Conservation (phyloP, 2,888 invertebrate species). For the Fragum sueziense region DNA sequence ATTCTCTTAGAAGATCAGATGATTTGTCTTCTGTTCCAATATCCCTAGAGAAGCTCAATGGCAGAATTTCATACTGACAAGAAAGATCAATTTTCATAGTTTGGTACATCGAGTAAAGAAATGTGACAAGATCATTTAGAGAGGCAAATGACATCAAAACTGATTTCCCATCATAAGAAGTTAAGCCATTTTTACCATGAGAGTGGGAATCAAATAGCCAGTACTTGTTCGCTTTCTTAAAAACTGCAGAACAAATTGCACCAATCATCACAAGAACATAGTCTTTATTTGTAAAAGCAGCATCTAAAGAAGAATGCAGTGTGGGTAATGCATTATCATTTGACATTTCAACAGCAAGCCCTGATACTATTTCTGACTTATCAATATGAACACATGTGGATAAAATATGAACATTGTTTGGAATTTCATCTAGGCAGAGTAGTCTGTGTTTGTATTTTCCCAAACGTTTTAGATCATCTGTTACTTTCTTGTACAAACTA, state of each 20-base stretch:
- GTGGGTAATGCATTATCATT: slow-evolving; percentile 15
- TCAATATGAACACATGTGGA: background rate
- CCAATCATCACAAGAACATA: slow-evolving; percentile 24
- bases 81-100: slow-evolving; percentile 30
- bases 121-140: slow-evolving; percentile 32
- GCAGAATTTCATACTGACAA: slow-evolving; percentile 33
- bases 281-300: background rate
- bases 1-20: background rate
- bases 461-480: background rate
- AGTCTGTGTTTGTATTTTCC: slow-evolving; percentile 12
- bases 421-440: slow-evolving; percentile 38
- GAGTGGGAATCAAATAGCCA: slow-evolving; percentile 43
- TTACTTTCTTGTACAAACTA: slow-evolving; percentile 7
- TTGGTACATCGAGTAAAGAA: slow-evolving; percentile 32
- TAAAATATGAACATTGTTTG: background rate
- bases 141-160: slow-evolving; percentile 19
- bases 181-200: slow-evolving; percentile 30
- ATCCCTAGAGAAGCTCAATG: background rate
- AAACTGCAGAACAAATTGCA: slow-evolving; percentile 32
- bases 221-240: background rate
- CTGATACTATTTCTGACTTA: slow-evolving; percentile 23
- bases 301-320: slow-evolving; percentile 19
- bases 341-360: slow-evolving; percentile 1
- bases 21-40: background rate
- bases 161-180: slow-evolving; percentile 31